Evolutionary conservation across 2,113 vertebrate species (phyloP), one percentile per base, ranked within the genome.

Genomic region (Ardeotis arabs): DNA sequence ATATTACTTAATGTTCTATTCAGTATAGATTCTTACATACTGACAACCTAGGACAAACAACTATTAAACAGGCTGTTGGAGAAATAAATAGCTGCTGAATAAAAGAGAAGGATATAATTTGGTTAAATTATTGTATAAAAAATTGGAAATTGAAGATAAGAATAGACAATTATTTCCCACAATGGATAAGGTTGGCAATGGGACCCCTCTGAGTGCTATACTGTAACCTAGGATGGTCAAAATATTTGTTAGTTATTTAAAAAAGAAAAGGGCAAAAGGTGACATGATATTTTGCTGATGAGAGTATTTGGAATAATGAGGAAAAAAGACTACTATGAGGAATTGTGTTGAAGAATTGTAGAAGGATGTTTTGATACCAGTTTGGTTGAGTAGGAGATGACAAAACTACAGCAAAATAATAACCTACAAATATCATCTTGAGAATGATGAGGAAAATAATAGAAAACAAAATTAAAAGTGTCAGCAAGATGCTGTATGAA

Each of bases 171-270:
- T 47, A 7, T 78, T 77, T 77, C 29, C 82, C 27, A 33, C 44
- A 63, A 2, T 7, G 23, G n/a, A 25, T 59, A 27, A 7, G 0
- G 1, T 3, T 45, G 33, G 15, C 27, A 69, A 17, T 56, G 21
- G 22, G 27, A 50, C 69, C 12, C 6, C 31, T 68, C 18, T 56
- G 49, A 74, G 18, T 55, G 21, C 13, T 77, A 5, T 22, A 31
- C 21, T n/a, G 4, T 25, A 33, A 39, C 6, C 14, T 24, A 44
- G 11, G 15, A 2, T 24, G 24, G 28, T 23, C 19, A 78, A 78
- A 93, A 64, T 74, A 60, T 81, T 62, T 53, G 21, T 53, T 74
- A 81, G 6, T 50, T 13, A 28, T 72, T 90, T 53, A 28, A 63
- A 35, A 53, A 22, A 33, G 19, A 10, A 49, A 63, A 86, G 6